Conservation (phyloP, 1,140 invertebrate species). For the Maconellicoccus hirsutus region DNA sequence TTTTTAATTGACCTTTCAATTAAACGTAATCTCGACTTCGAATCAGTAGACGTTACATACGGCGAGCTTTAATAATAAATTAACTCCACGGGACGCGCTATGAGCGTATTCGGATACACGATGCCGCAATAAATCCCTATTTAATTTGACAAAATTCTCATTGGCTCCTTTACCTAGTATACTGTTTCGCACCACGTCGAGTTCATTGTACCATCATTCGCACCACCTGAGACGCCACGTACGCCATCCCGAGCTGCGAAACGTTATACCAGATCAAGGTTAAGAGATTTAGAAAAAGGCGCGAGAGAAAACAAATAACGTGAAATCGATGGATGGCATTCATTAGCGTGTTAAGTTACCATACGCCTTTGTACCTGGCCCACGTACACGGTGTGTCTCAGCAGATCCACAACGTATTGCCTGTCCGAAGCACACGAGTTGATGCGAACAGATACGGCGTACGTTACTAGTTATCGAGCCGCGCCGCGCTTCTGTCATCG, state of each 20-base stretch:
- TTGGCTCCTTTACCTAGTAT: too few relatives aligned
- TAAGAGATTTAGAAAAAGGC: neutral
- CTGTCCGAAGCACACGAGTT: too few relatives aligned
- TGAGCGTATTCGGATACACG: too few relatives aligned
- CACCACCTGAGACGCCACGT: too few relatives aligned
- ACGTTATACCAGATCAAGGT: neutral
- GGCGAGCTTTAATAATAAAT: neutral
- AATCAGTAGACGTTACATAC: neutral
- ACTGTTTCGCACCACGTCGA: too few relatives aligned
- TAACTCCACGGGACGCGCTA: neutral
- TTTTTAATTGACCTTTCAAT: constrained; percentile 16
- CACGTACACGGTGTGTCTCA: too few relatives aligned
- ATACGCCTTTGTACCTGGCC: neutral
- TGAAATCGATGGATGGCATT: neutral
- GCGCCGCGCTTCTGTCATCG: neutral
- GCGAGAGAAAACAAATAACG: neutral
- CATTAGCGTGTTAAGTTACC: neutral
- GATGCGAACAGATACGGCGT: neutral
- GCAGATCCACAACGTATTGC: too few relatives aligned
- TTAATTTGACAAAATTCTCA: too few relatives aligned
- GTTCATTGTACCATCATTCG: neutral
- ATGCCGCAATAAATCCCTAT: too few relatives aligned
- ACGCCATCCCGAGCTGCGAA: neutral
- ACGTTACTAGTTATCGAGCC: neutral
- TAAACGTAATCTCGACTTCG: constrained; percentile 8